Evolutionary conservation across 2,888 invertebrate genomes (phyloP).

Genomic region (Drosophila paranaensis): DNA sequence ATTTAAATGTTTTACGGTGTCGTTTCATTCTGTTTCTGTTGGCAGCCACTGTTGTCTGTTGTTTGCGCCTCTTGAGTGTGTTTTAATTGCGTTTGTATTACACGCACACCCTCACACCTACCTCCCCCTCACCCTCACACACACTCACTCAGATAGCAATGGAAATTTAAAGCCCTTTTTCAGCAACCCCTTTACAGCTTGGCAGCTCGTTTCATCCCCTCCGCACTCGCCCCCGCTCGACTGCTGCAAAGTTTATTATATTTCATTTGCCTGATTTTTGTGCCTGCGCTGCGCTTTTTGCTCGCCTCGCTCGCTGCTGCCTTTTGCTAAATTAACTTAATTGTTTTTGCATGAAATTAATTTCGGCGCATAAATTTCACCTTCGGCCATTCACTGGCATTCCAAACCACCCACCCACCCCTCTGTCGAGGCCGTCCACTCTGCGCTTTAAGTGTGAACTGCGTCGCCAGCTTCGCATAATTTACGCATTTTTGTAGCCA

Average conservation of each 20-base stretch:
- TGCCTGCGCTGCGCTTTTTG: slow-evolving; percentile 69
- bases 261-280: slow-evolving; percentile 77
- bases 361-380: slow-evolving; percentile 78
- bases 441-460: slow-evolving; percentile 71
- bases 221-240: not conserved
- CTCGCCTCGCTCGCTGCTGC: slow-evolving; percentile 14
- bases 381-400: slow-evolving; percentile 56
- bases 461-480: slow-evolving; percentile 71
- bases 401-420: not conserved
- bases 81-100: slow-evolving; percentile 81
- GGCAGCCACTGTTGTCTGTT: slow-evolving; percentile 65
- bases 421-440: not conserved
- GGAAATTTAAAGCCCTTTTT: slow-evolving; percentile 73
- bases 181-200: slow-evolving; percentile 37
- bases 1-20: slow-evolving; percentile 79
- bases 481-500: slow-evolving; percentile 73
- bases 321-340: slow-evolving; percentile 79
- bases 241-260: slow-evolving; percentile 71
- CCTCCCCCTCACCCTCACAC: slow-evolving; percentile 23
- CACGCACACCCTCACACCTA: slow-evolving; percentile 55
- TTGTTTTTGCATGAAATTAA: slow-evolving; percentile 81
- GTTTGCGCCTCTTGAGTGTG: slow-evolving; percentile 76
- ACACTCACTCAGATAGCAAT: slow-evolving; percentile 42
- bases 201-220: slow-evolving; percentile 41
- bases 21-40: slow-evolving; percentile 51